Base-by-base conservation (phyloP, 2,797 vertebrate species). In the Lagorchestes hirsutus region DNA sequence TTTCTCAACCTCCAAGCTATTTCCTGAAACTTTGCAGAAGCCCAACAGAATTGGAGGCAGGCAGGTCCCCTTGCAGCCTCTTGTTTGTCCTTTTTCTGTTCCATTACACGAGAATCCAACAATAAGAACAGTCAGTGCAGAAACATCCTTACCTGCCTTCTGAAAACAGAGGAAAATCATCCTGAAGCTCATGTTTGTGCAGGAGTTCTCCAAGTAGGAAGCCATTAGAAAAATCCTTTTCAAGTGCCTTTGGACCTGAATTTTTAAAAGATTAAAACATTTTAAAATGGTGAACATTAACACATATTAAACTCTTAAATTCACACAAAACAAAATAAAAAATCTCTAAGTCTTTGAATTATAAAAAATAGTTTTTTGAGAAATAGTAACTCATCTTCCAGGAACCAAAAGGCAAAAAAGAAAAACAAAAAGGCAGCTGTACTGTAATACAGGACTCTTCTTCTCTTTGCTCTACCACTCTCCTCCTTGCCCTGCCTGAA, bases 151-250 rank as follows among this genome's bases (percentile, higher is more conserved):
- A 99, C 99, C 99, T 99, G 98, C 98, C 99, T 96, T 99, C 99
- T 90, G 99, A 99, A 98, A 99, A 99, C 92, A 99, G 97, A 59
- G 97, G 98, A 97, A 99, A 99, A 97, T 99, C 99, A 93, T 99
- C 98, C 97, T 99, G 99, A 96, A 99, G 98, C 92, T 99, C 99
- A 27, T 99, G 99, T 98, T 99, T 99, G 97, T 99, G 97, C 5
- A 99, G 98, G 94, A 99, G 98, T 98, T 99, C 99, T 96, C 99
- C 99, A 93, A 99, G 98, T 0, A 99, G 99, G 95, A 99, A 99
- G 54, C 99, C 99, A 92, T 94, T 99, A 54, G 99, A 99, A 98
- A 99, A 99, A 87, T 99, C 99, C 97, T 98, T 99, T 58, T 99
- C 98, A 97, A 99, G 98, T 18, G 98, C 99, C 93, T 98, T 98